A percentile compares a stretch with the other conserved stretches of the same genome.
Evolutionary conservation across 2,888 invertebrate genomes (phyloP).

Genomic region (Eretmocerus hayati): DNA sequence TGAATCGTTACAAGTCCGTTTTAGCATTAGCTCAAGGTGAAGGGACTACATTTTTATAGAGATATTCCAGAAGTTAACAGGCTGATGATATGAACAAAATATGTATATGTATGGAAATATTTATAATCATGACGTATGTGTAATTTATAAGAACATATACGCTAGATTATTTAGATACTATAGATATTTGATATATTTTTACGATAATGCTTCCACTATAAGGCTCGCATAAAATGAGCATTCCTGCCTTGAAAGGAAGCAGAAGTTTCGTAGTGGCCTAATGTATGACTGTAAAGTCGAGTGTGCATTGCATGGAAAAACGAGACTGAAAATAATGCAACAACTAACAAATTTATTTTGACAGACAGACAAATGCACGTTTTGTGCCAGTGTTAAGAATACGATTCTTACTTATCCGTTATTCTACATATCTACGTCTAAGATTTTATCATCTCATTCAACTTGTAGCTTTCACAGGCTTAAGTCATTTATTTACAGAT

Average conservation of each 20-base stretch:
- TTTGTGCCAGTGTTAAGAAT: constrained; percentile 18
- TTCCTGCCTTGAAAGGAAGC: constrained; percentile 37
- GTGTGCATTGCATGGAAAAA: constrained; percentile 27
- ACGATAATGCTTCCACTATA: constrained; percentile 39
- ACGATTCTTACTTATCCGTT: constrained; percentile 13
- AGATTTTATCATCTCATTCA: constrained; percentile 7
- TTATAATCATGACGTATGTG: constrained; percentile 20
- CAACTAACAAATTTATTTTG: constrained; percentile 8
- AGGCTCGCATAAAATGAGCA: constrained; percentile 34
- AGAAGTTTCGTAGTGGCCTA: constrained; percentile 39
- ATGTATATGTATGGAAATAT: constrained; percentile 15
- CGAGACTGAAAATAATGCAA: constrained; percentile 22
- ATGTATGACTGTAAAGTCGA: constrained; percentile 32
- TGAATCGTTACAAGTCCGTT: constrained; percentile 35
- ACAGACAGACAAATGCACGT: constrained; percentile 21
- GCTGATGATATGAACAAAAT: constrained; percentile 22
- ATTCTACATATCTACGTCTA: constrained; percentile 21
- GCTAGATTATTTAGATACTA: constrained; percentile 22
- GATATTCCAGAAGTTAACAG: constrained; percentile 30
- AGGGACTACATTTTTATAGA: constrained; percentile 40
- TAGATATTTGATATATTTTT: constrained; percentile 27
- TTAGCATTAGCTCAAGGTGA: constrained; percentile 41
- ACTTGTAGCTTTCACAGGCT: constrained; percentile 13
- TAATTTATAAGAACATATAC: constrained; percentile 27
- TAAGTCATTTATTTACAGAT: constrained; percentile 16